phyloP scores from a whole-genome alignment of 1,140 invertebrate genomes.

The Scaptodrosophila lebanonensis region DNA sequence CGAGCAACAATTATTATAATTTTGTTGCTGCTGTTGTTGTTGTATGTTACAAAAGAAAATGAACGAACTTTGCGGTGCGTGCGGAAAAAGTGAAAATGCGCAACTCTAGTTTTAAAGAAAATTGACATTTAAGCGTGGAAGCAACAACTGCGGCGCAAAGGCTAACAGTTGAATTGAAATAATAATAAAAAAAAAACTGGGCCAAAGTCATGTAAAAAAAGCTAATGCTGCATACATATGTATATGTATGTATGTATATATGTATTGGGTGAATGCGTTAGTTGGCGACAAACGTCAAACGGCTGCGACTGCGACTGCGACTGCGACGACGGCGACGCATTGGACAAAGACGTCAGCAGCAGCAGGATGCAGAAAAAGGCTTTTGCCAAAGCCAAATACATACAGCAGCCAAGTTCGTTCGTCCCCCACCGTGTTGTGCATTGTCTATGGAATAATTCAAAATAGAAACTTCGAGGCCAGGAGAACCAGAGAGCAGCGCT shows the following conservation, averaged over 20 bases:
- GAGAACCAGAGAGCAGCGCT: constrained; percentile 3
- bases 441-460: constrained; percentile 15
- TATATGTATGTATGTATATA: constrained; percentile 11
- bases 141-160: too few relatives aligned
- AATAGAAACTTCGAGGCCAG: constrained; percentile 43
- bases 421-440: neutral
- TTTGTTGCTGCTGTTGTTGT: too few relatives aligned
- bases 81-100: too few relatives aligned
- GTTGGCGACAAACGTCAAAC: constrained; percentile 13
- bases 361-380: constrained; percentile 49
- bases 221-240: too few relatives aligned
- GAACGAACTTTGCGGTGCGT: too few relatives aligned
- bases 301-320: constrained; percentile 6
- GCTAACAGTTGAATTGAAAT: too few relatives aligned
- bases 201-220: constrained; percentile 50
- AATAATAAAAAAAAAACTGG: constrained; percentile 37
- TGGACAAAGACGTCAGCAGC: constrained; percentile 65
- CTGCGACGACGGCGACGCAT: constrained; percentile 47
- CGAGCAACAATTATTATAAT: too few relatives aligned
- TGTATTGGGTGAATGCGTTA: neutral
- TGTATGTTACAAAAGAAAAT: too few relatives aligned
- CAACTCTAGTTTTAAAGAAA: too few relatives aligned
- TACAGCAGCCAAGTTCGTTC: constrained; percentile 20
- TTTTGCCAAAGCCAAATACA: constrained; percentile 21
- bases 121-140: too few relatives aligned